A percentile compares a stretch with the other conserved stretches of the same genome.
phyloP scores from a whole-genome alignment of 2,113 vertebrate species.

The Tychaedon coryphoeus region DNA sequence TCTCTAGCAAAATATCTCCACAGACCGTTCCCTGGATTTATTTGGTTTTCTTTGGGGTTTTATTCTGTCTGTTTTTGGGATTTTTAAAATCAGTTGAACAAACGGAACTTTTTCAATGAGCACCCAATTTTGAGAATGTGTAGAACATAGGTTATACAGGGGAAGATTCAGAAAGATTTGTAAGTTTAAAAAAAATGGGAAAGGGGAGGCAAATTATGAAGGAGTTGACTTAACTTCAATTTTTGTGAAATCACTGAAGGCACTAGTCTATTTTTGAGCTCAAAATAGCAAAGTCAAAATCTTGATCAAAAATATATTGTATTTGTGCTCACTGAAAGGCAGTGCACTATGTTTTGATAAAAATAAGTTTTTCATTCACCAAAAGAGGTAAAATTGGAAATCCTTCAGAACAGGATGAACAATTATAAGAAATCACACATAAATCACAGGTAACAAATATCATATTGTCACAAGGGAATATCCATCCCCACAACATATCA shows the following conservation, averaged over 20 bases:
- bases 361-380: neutral
- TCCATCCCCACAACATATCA: neutral
- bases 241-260: neutral
- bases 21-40: neutral
- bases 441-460: neutral
- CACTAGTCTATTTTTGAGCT: neutral
- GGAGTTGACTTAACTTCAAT: rapidly evolving
- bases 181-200: neutral
- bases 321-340: neutral
- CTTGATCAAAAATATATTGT: neutral
- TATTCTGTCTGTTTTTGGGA: neutral
- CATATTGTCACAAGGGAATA: neutral
- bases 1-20: neutral
- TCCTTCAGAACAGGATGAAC: neutral
- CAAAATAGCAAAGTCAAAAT: neutral
- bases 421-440: neutral
- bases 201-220: neutral
- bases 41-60: neutral
- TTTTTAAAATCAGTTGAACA: neutral
- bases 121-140: neutral
- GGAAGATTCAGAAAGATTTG: neutral
- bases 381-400: neutral
- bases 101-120: neutral
- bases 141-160: neutral
- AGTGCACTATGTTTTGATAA: neutral